Evolutionary conservation across 1,140 invertebrate species (phyloP).

Genomic region (Anoplophora glabripennis): DNA sequence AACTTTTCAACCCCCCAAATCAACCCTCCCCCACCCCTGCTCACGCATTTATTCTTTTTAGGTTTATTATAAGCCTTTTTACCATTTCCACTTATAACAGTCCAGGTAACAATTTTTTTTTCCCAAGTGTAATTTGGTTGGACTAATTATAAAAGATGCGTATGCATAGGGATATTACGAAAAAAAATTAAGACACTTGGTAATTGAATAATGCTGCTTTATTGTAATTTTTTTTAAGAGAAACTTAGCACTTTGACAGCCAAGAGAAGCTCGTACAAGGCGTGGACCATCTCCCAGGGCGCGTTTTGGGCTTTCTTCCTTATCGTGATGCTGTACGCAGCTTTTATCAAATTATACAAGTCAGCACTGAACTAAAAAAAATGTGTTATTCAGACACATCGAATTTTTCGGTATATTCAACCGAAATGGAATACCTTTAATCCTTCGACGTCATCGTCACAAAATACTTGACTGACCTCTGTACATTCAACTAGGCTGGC

Average conservation of each 20-base stretch:
- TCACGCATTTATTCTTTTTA: too few relatives aligned
- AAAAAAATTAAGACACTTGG: too few relatives aligned
- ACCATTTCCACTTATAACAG: too few relatives aligned
- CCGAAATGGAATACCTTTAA: conserved; percentile 51
- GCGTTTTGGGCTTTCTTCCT: conserved; percentile 35
- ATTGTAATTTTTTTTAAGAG: conserved; percentile 28
- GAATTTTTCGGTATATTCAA: not conserved
- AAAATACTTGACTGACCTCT: conserved; percentile 67
- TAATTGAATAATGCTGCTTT: too few relatives aligned
- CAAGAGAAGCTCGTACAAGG: conserved; percentile 34
- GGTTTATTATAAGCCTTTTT: too few relatives aligned
- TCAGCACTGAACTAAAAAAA: conserved; percentile 65
- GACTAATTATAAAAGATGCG: too few relatives aligned
- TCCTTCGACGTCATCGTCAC: conserved; percentile 54
- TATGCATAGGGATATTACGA: too few relatives aligned
- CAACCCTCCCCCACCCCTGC: too few relatives aligned
- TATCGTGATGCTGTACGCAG: conserved; percentile 33
- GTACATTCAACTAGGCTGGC: conserved; percentile 65
- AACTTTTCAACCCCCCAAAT: too few relatives aligned
- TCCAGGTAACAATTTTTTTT: too few relatives aligned
- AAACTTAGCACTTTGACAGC: conserved; percentile 40
- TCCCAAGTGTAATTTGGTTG: too few relatives aligned
- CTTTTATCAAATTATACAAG: conserved; percentile 59
- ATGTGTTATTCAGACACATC: not conserved
- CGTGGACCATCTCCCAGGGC: conserved; percentile 27